Evolutionary conservation across 2,113 vertebrate species (phyloP).

Genomic region (Neodon shergylaensis): DNA sequence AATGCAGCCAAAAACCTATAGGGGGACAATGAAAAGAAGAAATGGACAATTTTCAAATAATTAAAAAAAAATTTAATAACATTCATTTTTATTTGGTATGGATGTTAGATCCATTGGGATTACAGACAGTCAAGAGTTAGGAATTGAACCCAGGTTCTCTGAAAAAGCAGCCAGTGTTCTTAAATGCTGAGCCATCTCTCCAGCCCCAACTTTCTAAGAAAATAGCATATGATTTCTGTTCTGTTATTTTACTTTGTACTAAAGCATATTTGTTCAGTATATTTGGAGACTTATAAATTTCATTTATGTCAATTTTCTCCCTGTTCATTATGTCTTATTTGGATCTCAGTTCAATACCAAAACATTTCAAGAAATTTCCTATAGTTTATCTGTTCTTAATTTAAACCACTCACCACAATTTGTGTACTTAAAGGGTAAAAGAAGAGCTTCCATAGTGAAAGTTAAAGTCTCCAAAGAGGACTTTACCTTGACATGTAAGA

Average conservation of each 20-base stretch:
- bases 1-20: background rate
- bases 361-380: conserved; percentile 44
- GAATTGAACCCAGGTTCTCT: background rate
- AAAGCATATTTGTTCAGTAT: conserved; percentile 6
- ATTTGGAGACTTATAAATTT: background rate
- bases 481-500: background rate
- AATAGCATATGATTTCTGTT: background rate
- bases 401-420: conserved; percentile 24
- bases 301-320: background rate
- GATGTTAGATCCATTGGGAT: background rate
- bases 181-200: background rate
- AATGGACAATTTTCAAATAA: conserved; percentile 5
- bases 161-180: background rate
- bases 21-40: background rate
- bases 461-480: background rate
- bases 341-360: conserved; percentile 44
- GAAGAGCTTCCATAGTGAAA: conserved; percentile 19
- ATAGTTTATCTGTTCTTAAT: conserved; percentile 11
- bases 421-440: conserved; percentile 6
- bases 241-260: conserved; percentile 13
- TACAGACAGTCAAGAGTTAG: background rate
- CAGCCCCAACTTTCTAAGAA: background rate
- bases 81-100: background rate
- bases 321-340: background rate
- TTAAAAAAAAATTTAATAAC: background rate